Base-by-base conservation (phyloP, 1,140 invertebrate species). In the Olivierus martensii region DNA sequence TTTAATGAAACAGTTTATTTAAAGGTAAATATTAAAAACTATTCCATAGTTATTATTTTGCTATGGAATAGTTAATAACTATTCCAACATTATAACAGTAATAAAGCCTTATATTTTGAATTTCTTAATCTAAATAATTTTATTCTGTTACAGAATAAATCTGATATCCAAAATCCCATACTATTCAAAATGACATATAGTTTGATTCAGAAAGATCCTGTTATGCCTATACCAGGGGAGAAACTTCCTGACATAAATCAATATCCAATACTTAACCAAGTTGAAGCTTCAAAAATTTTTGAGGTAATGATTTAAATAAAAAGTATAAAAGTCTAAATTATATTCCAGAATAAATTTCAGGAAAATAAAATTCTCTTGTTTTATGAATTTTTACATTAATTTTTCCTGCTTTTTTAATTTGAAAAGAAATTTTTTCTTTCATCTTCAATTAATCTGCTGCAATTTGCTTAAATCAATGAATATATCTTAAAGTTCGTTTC, bases 231-330 rank as follows among this genome's bases (percentile, higher is more conserved):
- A 12, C 64, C 68, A 34, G 78, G 82, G 1, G 66, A 66, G 42
- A 67, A 70, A 0, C 62, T 87, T 6, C 80, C 82, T 0, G 77
- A 82, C 28, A 79, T 92, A 19, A 81, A 82, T 51, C 73, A 80
- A 38, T 85, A 83, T 59, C 89, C 91, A 0, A 90, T 94, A 48
- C 69, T 94, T 12, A 91, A 94, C 69, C 82, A 87, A 58, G 84
- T 85, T 55, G 79, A 84, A 65, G 87, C 88, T 0, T 79, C 79
- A 10, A 80, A 81, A 59, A 71, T 80, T 4, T 92, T 93, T 62
- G 76, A 83, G 37, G 62, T 64, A 59, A 39, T 17, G 21, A 22
- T 38, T 6, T 44, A 28, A 1, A 28, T n/a, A n/a, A n/a, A n/a
- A n/a, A n/a, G n/a, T n/a, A n/a, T n/a, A n/a, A n/a, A n/a, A n/a